Base-by-base conservation (phyloP, 2,888 invertebrate species). In the Noctua janthina region DNA sequence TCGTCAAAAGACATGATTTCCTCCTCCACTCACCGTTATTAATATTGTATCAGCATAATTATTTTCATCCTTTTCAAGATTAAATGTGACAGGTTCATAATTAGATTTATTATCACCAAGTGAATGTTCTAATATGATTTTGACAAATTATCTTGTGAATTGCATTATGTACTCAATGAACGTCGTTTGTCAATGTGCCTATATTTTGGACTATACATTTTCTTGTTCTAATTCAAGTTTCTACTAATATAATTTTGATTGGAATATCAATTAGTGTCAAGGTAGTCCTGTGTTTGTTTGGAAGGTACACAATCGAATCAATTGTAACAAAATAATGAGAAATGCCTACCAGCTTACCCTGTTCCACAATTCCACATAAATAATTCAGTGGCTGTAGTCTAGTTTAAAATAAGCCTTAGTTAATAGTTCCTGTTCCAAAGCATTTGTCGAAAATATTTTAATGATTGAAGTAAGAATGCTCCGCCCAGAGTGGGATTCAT, bases 21-120 rank as follows among this genome's bases (percentile, higher is more conserved):
- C 94, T 94, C 94, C 93, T 93, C 95, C 92, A 93, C 93, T 92
- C 93, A 91, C 92, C 92, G 92, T 95, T 95, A 96, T 95, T 96
- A 96, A 95, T 96, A 95, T 94, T 95, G 91, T 94, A 95, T 95
- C 93, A 94, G 89, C 91, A 90, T 93, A 92, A 93, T 93, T 93
- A 93, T 92, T 94, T 93, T 87, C 92, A 93, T 94, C 93, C 93
- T 92, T 94, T 92, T 91, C 92, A 90, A 91, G 91, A 94, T 93
- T 92, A 90, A 90, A 90, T 91, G 90, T 93, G 93, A 93, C 93
- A 90, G 90, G 87, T 90, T 88, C 87, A 85, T 94, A 93, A 95
- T 94, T 93, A 94, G 91, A 91, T 94, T 93, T 91, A 92, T 92
- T 88, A 89, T 74, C 88, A 83, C 83, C 88, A 89, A 85, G 87